These are phyloP conservation scores for Carapus acus DNA, from an alignment of 2,797 vertebrate species.

Conservation along the genomic window DNA sequence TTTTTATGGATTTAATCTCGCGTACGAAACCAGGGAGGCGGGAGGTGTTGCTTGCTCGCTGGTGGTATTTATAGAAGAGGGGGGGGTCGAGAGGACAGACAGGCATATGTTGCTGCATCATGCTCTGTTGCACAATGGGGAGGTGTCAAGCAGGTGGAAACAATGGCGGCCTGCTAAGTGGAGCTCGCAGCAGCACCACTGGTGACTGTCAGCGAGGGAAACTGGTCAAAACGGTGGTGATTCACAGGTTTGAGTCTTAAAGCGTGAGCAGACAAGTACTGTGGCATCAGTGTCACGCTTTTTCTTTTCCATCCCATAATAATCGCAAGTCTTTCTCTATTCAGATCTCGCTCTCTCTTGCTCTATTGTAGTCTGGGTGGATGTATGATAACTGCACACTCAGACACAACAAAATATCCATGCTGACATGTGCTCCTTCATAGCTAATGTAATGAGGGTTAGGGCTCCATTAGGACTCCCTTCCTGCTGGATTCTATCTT, in stretches of 20 bases:
- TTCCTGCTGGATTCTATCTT: slow-evolving; percentile 67
- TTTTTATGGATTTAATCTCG: not conserved
- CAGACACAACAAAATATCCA: too few species aligned
- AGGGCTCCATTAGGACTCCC: slow-evolving; percentile 62
- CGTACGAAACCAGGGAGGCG: not conserved
- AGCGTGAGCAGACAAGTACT: slow-evolving; percentile 26
- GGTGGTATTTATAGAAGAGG: not conserved
- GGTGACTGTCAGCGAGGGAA: slow-evolving; percentile 20
- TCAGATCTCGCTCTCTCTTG: too few species aligned
- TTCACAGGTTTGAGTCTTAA: slow-evolving; percentile 21
- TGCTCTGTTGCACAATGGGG: not conserved
- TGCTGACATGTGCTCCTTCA: slow-evolving; percentile 28
- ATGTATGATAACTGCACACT: too few species aligned
- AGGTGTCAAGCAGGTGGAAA: slow-evolving; percentile 6
- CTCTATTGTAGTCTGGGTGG: slow-evolving; percentile 15
- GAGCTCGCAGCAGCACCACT: slow-evolving; percentile 7
- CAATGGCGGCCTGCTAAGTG: slow-evolving; percentile 20
- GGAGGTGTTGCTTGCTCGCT: not conserved
- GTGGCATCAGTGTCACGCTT: too few species aligned
- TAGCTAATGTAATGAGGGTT: slow-evolving; percentile 69
- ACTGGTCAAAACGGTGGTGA: slow-evolving; percentile 20
- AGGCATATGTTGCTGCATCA: slow-evolving; percentile 15
- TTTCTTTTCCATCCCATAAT: too few species aligned
- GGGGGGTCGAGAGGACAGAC: not conserved
- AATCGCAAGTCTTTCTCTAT: too few species aligned